Base-by-base conservation (phyloP, 2,888 invertebrate genomes). In the Xestia ashworthii region DNA sequence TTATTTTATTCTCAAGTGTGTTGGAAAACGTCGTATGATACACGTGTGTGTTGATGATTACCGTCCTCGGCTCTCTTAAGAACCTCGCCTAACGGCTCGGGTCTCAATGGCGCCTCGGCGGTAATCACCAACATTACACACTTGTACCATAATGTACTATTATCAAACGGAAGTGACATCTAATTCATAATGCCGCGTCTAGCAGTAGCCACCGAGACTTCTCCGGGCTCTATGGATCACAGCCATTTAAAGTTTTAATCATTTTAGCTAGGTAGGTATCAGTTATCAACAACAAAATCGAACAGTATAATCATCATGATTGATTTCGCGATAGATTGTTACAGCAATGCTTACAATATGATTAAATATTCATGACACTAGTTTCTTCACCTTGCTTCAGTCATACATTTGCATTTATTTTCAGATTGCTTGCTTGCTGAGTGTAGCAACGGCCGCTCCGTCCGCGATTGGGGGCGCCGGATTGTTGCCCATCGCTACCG, bases 391-490 rank as follows among this genome's bases (percentile, higher is more conserved):
- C 69, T 85, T 81, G 53, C 85, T 76, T 71, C 73, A 83, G 58
- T 72, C 41, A 71, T 75, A 55, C 58, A 78, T 68, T 81, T 69
- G 79, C 80, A 74, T 70, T 86, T 74, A 71, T 87, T 84, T 89
- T 74, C 90, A 96, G 96, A 91, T 95, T 87, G 91, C 92, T 80
- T 95, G 94, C 90, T 79, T 95, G 67, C 78, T 95, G 68, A 94
- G 93, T 88, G 92, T 90, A 74, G 93, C 92, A 68, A 88, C 89
- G 69, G 93, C 93, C 11, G 95, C 94, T 68, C 96, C 95, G 6
- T 84, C 84, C 25, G 87, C n/a, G 14, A 50, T 77, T 67, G 87
- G 81, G 6, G 87, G 8, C 62, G 62, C 4, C 19, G 62, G 32
- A 38, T 62, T 44, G 5, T 60, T 81, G 22, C 87, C 81, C 9